Conservation (phyloP, 2,113 vertebrate species). For the Stegostoma tigrinum region DNA sequence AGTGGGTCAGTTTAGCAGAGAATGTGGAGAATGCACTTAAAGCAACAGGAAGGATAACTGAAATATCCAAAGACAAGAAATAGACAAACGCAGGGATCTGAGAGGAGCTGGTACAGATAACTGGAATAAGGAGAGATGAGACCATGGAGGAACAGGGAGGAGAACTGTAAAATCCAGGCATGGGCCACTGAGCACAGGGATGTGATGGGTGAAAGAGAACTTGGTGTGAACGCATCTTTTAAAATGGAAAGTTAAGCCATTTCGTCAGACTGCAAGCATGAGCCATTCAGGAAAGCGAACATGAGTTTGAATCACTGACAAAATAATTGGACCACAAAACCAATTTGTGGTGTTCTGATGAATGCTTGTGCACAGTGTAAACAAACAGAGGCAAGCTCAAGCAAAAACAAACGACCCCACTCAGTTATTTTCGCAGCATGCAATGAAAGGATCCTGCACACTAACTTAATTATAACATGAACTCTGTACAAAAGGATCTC, state of each 20-base stretch:
- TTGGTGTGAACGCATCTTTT: not conserved
- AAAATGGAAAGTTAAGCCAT: not conserved
- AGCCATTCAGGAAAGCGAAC: not conserved
- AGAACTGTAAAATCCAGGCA: too few species aligned
- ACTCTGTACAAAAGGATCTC: not conserved
- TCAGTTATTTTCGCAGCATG: slow-evolving; percentile 3
- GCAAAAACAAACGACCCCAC: not conserved
- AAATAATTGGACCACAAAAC: not conserved
- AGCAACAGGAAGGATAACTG: not conserved
- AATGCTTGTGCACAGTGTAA: not conserved
- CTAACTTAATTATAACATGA: not conserved
- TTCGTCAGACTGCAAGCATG: not conserved
- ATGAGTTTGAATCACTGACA: too few species aligned
- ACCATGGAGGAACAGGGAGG: not conserved
- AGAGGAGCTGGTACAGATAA: not conserved
- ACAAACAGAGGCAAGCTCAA: not conserved
- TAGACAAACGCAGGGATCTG: not conserved
- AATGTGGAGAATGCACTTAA: not conserved
- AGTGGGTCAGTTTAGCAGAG: not conserved
- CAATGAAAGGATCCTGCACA: not conserved
- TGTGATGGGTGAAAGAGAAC: not conserved
- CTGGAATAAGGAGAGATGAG: not conserved
- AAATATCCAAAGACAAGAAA: not conserved
- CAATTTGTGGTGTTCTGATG: not conserved
- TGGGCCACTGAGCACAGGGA: not conserved